phyloP scores from a whole-genome alignment of 1,140 invertebrate genomes.

The Apis dorsata region DNA sequence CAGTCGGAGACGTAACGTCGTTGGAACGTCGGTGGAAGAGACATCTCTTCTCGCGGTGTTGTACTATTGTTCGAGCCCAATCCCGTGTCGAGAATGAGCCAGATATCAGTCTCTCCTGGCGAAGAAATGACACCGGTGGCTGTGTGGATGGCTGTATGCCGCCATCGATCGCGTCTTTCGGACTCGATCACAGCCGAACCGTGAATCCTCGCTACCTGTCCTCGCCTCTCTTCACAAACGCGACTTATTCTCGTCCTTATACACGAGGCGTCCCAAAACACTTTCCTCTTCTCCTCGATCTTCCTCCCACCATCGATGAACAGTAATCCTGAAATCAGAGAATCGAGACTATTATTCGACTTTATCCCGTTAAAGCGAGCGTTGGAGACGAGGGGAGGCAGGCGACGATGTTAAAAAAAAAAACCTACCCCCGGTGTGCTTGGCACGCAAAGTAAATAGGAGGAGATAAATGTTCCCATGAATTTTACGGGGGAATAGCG shows the following conservation, averaged over 20 bases:
- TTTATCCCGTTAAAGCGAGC: too few relatives aligned
- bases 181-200: background rate
- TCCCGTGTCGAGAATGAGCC: conserved; percentile 16
- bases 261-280: too few relatives aligned
- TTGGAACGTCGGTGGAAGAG: background rate
- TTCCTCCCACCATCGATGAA: too few relatives aligned
- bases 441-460: conserved; percentile 3
- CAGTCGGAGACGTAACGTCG: background rate
- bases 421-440: background rate
- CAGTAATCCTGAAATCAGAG: too few relatives aligned
- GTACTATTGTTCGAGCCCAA: background rate
- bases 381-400: too few relatives aligned
- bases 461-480: conserved; percentile 3
- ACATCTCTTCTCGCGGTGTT: background rate
- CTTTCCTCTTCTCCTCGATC: too few relatives aligned
- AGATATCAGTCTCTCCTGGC: conserved; percentile 24
- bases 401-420: too few relatives aligned
- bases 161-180: conserved; percentile 23
- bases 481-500: background rate
- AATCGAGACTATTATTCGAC: too few relatives aligned
- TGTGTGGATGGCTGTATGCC: conserved; percentile 2
- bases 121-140: conserved; percentile 2
- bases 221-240: too few relatives aligned
- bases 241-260: too few relatives aligned
- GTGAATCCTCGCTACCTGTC: background rate